These are phyloP conservation scores for Sesia apiformis DNA, from an alignment of 2,888 invertebrate species.

Conservation along the genomic window DNA sequence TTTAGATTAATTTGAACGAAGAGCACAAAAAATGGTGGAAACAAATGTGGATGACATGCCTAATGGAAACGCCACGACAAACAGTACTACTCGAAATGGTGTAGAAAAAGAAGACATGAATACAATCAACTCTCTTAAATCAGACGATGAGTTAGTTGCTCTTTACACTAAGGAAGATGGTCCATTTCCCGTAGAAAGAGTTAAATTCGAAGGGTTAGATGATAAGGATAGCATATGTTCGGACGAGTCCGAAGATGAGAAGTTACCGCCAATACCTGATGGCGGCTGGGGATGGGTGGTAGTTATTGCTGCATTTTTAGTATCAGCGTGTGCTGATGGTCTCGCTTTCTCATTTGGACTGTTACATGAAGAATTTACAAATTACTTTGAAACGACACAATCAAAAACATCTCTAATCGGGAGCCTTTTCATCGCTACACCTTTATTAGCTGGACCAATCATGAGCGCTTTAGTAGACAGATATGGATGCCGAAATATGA, in stretches of 20 bases:
- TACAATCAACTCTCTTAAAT: constrained; percentile 53
- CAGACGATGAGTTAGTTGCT: constrained; percentile 30
- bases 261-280: constrained; percentile 80
- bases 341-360: constrained; percentile 94
- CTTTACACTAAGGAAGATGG: constrained; percentile 24
- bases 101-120: constrained; percentile 33
- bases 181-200: constrained; percentile 40
- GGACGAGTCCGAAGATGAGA: constrained; percentile 35
- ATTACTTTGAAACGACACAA: constrained; percentile 85
- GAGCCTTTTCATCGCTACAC: constrained; percentile 90
- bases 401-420: constrained; percentile 92
- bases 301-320: constrained; percentile 86
- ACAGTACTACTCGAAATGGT: not conserved
- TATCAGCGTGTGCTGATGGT: constrained; percentile 94
- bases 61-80: constrained; percentile 9
- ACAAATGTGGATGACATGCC: constrained; percentile 12
- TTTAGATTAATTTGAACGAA: no score
- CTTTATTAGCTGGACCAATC: constrained; percentile 86
- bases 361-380: constrained; percentile 85
- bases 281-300: constrained; percentile 95
- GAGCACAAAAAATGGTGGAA: constrained; percentile 13
- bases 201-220: constrained; percentile 62
- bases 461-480: constrained; percentile 89
- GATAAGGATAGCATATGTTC: constrained; percentile 60
- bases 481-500: constrained; percentile 85